A percentile compares a stretch with the other conserved stretches of the same genome.
Conservation (phyloP, 2,797 vertebrate genomes). For the Typhlichthys eigenmanni region DNA sequence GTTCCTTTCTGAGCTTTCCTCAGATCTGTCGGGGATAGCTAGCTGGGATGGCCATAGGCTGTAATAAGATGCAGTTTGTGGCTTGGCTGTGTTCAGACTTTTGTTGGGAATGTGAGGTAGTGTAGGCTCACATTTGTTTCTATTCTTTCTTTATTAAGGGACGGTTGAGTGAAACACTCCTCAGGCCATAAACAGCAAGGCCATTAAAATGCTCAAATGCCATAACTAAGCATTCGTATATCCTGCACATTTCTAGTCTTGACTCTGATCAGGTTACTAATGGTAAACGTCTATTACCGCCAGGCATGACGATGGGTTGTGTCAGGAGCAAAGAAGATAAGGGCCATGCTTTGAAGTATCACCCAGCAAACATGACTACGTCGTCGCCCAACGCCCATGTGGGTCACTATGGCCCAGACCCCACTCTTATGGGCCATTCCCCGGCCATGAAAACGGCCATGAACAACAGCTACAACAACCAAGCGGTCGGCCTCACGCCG, state of each 20-base stretch:
- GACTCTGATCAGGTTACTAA: neutral
- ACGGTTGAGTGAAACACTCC: constrained; percentile 17
- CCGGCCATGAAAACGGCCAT: constrained; percentile 83
- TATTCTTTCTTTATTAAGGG: constrained; percentile 22
- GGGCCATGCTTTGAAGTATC: constrained; percentile 86
- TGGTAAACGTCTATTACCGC: constrained; percentile 12
- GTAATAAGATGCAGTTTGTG: constrained; percentile 38
- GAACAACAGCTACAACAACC: constrained; percentile 86
- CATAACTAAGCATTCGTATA: too few species aligned
- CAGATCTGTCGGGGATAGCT: constrained; percentile 29
- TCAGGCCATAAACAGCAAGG: constrained; percentile 6
- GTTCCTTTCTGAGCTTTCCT: constrained; percentile 3
- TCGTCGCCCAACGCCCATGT: constrained; percentile 73
- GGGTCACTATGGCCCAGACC: constrained; percentile 88
- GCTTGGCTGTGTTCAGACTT: constrained; percentile 29
- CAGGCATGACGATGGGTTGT: constrained; percentile 92
- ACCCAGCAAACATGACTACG: constrained; percentile 82
- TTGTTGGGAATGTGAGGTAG: constrained; percentile 50
- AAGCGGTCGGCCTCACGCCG: constrained; percentile 76
- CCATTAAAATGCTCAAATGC: neutral
- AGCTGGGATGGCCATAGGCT: constrained; percentile 39
- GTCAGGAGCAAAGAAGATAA: constrained; percentile 98
- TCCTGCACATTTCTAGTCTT: too few species aligned
- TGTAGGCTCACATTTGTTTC: constrained; percentile 11
- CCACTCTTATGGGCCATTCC: constrained; percentile 82